Evolutionary conservation across 2,888 invertebrate species (phyloP).

Genomic region (Drosophila anomalata): DNA sequence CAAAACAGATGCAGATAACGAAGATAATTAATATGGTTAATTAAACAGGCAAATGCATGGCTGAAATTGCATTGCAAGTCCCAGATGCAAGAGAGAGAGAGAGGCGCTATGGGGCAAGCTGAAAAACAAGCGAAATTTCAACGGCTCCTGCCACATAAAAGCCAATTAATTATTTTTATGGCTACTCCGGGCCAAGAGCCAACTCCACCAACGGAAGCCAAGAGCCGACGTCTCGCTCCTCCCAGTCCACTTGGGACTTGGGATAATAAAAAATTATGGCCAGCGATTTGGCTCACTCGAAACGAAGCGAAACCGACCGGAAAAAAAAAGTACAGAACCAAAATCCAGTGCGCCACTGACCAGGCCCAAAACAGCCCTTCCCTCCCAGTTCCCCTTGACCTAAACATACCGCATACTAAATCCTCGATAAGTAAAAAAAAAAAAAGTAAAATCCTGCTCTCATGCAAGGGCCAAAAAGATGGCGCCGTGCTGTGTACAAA

Average conservation of each 20-base stretch:
- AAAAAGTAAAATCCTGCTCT: constrained; percentile 45
- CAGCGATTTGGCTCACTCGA: constrained; percentile 75
- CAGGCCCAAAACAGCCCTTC: constrained; percentile 40
- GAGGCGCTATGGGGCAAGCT: constrained; percentile 33
- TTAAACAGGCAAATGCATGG: constrained; percentile 53
- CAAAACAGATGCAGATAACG: constrained; percentile 60
- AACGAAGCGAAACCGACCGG: constrained; percentile 45
- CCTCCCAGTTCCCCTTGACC: background rate
- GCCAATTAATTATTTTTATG: constrained; percentile 78
- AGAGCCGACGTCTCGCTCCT: constrained; percentile 33
- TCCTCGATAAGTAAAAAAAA: constrained; percentile 38
- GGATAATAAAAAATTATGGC: constrained; percentile 77
- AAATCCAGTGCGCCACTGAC: constrained; percentile 60
- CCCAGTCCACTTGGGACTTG: constrained; percentile 16
- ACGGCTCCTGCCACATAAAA: constrained; percentile 78
- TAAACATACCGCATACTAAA: constrained; percentile 22
- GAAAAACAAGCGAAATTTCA: constrained; percentile 58
- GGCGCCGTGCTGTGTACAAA: constrained; percentile 84
- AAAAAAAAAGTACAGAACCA: constrained; percentile 9
- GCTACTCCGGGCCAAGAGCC: constrained; percentile 58
- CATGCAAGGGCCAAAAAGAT: constrained; percentile 72
- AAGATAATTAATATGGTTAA: constrained; percentile 68
- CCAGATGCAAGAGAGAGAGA: background rate
- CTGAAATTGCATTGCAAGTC: constrained; percentile 34
- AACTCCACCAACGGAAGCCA: constrained; percentile 42